A percentile compares a stretch with the other conserved stretches of the same genome.
Evolutionary conservation across 2,888 invertebrate species (phyloP).

Genomic region (Mythimna pallens): DNA sequence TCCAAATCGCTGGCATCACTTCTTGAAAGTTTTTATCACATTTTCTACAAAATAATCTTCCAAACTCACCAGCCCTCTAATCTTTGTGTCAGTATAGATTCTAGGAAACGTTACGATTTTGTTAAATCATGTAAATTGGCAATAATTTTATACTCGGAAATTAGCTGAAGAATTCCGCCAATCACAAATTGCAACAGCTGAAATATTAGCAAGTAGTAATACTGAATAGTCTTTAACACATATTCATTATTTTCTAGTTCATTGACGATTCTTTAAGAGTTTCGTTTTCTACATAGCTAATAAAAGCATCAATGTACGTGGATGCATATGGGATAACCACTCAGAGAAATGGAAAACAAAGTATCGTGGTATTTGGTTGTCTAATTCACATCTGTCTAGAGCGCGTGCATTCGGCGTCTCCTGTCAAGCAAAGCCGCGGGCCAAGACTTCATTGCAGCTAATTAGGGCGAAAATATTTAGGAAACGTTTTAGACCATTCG

Average conservation of each 20-base stretch:
- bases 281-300: not conserved
- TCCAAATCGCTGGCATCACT: not conserved
- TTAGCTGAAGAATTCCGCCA: conserved; percentile 72
- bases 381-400: conserved; percentile 80
- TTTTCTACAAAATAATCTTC: conserved; percentile 21
- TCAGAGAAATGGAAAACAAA: conserved; percentile 37
- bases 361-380: conserved; percentile 70
- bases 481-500: conserved; percentile 63
- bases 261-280: conserved; percentile 38
- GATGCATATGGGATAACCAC: conserved; percentile 20
- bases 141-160: conserved; percentile 73
- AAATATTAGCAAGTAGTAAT: conserved; percentile 46
- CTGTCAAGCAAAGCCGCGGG: conserved; percentile 82
- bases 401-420: conserved; percentile 81
- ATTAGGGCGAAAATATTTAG: conserved; percentile 80
- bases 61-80: conserved; percentile 57
- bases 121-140: conserved; percentile 76
- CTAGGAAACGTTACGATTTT: conserved; percentile 68
- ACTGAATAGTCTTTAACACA: conserved; percentile 2
- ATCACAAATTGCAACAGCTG: conserved; percentile 73
- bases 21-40: not conserved
- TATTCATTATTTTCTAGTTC: conserved; percentile 17
- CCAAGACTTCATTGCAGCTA: conserved; percentile 67
- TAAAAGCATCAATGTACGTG: conserved; percentile 58
- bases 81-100: conserved; percentile 73